Conservation (phyloP, 1,140 invertebrate genomes). For the Drosophila santomea region DNA sequence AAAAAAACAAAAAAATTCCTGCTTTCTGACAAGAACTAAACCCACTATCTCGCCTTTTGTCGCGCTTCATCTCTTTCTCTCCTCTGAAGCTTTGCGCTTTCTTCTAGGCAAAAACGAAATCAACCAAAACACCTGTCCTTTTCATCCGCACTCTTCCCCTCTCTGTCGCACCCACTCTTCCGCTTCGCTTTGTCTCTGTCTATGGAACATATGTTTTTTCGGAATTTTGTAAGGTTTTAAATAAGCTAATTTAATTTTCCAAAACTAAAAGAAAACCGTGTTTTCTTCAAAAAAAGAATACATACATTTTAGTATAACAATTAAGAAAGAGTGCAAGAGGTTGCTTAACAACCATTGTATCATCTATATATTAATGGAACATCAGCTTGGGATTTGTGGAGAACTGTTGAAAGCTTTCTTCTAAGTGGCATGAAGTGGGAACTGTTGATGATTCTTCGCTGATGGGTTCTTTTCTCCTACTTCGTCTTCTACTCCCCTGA, state of each 20-base stretch:
- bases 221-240: too few relatives aligned
- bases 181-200: conserved; percentile 10
- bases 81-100: conserved; percentile 22
- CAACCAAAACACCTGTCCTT: conserved; percentile 14
- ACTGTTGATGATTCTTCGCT: background rate
- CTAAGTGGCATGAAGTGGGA: conserved; percentile 4
- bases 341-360: too few relatives aligned
- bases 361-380: background rate
- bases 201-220: background rate
- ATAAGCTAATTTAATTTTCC: background rate
- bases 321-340: background rate
- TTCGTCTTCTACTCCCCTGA: background rate
- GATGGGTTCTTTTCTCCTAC: conserved; percentile 3
- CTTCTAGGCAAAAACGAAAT: conserved; percentile 1
- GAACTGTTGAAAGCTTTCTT: background rate
- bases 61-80: conserved; percentile 7
- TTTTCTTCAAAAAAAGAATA: too few relatives aligned
- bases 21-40: background rate
- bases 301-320: background rate
- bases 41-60: conserved; percentile 11
- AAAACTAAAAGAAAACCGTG: too few relatives aligned
- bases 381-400: background rate
- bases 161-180: conserved; percentile 19
- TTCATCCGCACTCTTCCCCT: background rate
- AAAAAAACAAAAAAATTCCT: background rate